Evolutionary conservation across 1,140 invertebrate species (phyloP).

Genomic region (Megalopta genalis): DNA sequence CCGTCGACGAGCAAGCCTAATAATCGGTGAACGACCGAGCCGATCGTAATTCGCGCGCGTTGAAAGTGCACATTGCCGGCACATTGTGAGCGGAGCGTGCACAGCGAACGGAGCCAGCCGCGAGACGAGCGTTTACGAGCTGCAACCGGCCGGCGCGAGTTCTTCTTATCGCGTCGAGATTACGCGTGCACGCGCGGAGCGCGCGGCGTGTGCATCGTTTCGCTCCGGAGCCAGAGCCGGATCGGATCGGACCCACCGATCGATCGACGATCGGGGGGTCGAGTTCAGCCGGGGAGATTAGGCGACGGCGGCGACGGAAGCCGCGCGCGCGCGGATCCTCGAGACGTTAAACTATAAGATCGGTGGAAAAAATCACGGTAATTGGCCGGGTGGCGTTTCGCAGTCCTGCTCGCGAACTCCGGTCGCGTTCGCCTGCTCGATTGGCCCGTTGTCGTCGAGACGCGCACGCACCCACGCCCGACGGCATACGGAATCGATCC

Average conservation of each 20-base stretch:
- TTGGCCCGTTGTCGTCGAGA: slow-evolving; percentile 64
- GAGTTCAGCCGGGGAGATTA: too few relatives aligned
- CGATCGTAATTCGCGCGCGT: slow-evolving; percentile 5
- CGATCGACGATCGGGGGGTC: too few relatives aligned
- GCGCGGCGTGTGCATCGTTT: too few relatives aligned
- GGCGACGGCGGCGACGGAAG: too few relatives aligned
- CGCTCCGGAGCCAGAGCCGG: too few relatives aligned
- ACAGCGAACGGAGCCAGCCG: not conserved
- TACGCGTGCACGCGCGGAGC: not conserved
- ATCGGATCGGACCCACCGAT: too few relatives aligned
- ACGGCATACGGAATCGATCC: slow-evolving; percentile 75
- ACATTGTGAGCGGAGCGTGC: not conserved
- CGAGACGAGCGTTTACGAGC: slow-evolving; percentile 6
- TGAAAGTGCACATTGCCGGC: not conserved
- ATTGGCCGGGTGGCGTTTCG: not conserved
- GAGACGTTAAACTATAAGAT: too few relatives aligned
- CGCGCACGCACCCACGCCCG: slow-evolving; percentile 66
- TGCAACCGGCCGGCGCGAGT: slow-evolving; percentile 3
- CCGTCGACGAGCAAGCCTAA: not conserved
- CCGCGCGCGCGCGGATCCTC: too few relatives aligned
- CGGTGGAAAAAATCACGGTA: not conserved
- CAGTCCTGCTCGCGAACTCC: slow-evolving; percentile 3
- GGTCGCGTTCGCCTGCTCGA: slow-evolving; percentile 44
- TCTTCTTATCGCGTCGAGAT: slow-evolving; percentile 31
- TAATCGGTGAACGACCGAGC: not conserved